Evolutionary conservation across 2,888 invertebrate species (phyloP).

Genomic region (Pachycephus smyrnensis): DNA sequence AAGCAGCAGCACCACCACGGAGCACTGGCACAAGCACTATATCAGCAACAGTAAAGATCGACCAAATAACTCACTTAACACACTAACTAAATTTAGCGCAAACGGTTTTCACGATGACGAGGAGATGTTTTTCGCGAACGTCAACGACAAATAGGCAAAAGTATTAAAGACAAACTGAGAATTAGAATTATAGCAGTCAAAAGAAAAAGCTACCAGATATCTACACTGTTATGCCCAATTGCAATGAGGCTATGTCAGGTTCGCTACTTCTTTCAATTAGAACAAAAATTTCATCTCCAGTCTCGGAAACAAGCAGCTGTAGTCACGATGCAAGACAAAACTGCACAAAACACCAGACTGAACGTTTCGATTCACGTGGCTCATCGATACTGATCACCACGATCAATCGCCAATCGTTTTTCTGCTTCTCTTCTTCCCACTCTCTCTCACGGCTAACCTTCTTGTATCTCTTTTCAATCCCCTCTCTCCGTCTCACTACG

Average conservation of each 20-base stretch:
- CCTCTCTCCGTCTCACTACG: not conserved
- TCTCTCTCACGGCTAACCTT: not conserved
- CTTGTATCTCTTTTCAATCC: not conserved
- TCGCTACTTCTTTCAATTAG: not conserved
- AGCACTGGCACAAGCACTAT: not conserved
- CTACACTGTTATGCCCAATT: not conserved
- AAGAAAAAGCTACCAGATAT: not conserved
- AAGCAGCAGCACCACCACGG: not conserved
- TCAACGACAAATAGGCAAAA: not conserved
- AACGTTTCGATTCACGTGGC: not conserved
- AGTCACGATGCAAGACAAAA: not conserved
- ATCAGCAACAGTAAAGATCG: not conserved
- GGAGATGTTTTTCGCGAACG: not conserved
- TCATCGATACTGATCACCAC: not conserved
- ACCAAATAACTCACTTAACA: slow-evolving; percentile 9
- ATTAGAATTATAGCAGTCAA: not conserved
- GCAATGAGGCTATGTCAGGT: not conserved
- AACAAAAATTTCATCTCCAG: not conserved
- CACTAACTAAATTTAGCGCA: slow-evolving; percentile 12
- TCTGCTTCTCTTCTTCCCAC: not conserved
- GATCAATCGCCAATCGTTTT: not conserved
- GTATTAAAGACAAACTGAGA: not conserved
- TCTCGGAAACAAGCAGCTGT: not conserved
- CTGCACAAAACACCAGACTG: not conserved
- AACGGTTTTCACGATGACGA: slow-evolving; percentile 2